These are phyloP conservation scores for Drosophila falleni DNA, from an alignment of 2,888 invertebrate species.

Conservation along the genomic window DNA sequence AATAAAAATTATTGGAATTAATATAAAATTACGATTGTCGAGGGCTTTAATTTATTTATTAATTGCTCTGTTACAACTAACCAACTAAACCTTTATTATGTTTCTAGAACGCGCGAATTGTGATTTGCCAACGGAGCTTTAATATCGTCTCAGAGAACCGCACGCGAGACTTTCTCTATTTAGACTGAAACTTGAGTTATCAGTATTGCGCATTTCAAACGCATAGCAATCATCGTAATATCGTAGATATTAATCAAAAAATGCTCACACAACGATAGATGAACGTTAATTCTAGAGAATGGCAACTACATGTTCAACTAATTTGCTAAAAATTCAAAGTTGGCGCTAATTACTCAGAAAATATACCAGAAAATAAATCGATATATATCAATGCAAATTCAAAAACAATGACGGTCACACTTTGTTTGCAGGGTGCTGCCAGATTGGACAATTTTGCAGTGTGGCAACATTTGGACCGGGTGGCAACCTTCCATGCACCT, in stretches of 20 bases:
- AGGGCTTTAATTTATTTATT: slow-evolving; percentile 43
- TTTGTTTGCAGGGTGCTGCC: background rate
- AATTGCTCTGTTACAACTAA: slow-evolving; percentile 35
- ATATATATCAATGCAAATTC: slow-evolving; percentile 1
- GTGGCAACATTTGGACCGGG: too few species aligned
- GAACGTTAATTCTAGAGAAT: slow-evolving; percentile 22
- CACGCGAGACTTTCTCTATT: slow-evolving; percentile 70
- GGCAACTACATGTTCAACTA: background rate
- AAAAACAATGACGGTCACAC: background rate
- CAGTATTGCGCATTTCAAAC: slow-evolving; percentile 53
- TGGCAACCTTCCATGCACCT: background rate
- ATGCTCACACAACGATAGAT: slow-evolving; percentile 7
- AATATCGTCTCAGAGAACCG: slow-evolving; percentile 50
- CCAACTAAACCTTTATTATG: slow-evolving; percentile 34
- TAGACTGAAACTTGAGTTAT: slow-evolving; percentile 70
- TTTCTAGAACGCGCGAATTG: slow-evolving; percentile 25
- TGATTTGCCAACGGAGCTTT: slow-evolving; percentile 20
- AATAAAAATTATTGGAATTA: slow-evolving; percentile 67
- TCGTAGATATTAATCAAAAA: slow-evolving; percentile 25
- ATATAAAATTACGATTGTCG: slow-evolving; percentile 44
- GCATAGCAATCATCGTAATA: slow-evolving; percentile 34
- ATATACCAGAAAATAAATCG: background rate
- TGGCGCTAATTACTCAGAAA: background rate
- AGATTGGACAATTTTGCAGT: too few species aligned
- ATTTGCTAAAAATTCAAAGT: slow-evolving; percentile 31